Base-by-base conservation (phyloP, 2,888 invertebrate genomes). In the Eueremaeus valkanovi region DNA sequence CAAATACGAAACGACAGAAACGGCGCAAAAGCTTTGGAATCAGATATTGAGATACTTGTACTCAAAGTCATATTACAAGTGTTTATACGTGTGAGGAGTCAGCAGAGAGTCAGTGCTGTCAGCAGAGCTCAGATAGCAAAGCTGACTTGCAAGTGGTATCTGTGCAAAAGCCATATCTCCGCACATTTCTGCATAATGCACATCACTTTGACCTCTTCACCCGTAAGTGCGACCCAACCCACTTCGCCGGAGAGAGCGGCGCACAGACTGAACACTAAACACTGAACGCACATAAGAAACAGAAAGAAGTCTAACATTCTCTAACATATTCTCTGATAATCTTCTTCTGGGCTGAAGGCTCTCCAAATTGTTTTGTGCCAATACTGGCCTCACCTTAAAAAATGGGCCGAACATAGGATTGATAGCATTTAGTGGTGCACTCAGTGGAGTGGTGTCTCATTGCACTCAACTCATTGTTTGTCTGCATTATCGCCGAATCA, bases 171-270 rank as follows among this genome's bases (percentile, higher is more conserved):
- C 70, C 31, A 33, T 66, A 66, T 66, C 66, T 40, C 9, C 16
- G 31, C 6, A 24, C 36, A 58, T 68, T 42, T 16, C 13, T 27
- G 27, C 70, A 70, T 70, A 70, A 45, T 21, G 70, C 70, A 70
- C 70, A 70, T 40, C 45, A 42, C 45, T 27, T 45, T n/a, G 45
- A 42, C 70, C 70, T 45, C 70, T 70, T 70, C 27, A 70, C 70
- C 70, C 29, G 70, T 42, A 70, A 70, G 70, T 70, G 70, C 70
- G 70, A 70, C 70, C 70, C 70, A 70, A 70, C 70, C 70, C 70
- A 70, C 70, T 45, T n/a, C 49, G 49, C n/a, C 49, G 21, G 29
- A 2, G 66, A 21, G 66, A 21, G 36, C 66, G 36, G 66, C 66
- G 40, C 66, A 33, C 66, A 31, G 31, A 8, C 51, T 51, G 27